A percentile compares a stretch with the other conserved stretches of the same genome.
These are phyloP conservation scores for Fragum fragum DNA, from an alignment of 2,888 invertebrate species.

Conservation along the genomic window DNA sequence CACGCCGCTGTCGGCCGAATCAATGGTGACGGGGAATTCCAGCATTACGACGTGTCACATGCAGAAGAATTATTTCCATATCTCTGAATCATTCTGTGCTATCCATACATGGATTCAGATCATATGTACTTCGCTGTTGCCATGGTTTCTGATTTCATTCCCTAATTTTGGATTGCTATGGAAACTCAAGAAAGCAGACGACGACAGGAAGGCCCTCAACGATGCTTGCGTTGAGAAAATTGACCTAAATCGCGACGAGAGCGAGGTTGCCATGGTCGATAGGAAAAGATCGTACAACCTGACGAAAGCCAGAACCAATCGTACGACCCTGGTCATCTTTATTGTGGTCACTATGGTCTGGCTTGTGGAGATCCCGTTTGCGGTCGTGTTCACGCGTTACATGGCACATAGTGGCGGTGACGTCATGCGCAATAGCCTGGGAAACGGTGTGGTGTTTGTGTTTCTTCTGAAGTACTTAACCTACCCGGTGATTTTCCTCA, in stretches of 20 bases:
- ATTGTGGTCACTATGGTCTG: slow-evolving; percentile 60
- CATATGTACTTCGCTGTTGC: slow-evolving; percentile 53
- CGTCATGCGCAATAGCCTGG: slow-evolving; percentile 50
- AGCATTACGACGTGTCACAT: slow-evolving; percentile 48
- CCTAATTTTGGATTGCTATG: slow-evolving; percentile 52
- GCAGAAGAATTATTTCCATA: slow-evolving; percentile 45
- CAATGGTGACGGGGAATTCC: slow-evolving; percentile 24
- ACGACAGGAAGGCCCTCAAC: slow-evolving; percentile 31
- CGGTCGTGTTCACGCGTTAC: slow-evolving; percentile 45
- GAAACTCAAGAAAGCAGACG: slow-evolving; percentile 48
- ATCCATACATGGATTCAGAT: slow-evolving; percentile 58
- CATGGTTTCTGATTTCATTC: slow-evolving; percentile 60
- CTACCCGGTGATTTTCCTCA: slow-evolving; percentile 55
- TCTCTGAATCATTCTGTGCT: slow-evolving; percentile 24
- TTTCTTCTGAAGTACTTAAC: slow-evolving; percentile 57
- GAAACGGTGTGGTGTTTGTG: slow-evolving; percentile 43
- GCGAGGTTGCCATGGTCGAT: not conserved
- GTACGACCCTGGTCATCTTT: slow-evolving; percentile 52
- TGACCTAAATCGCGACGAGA: not conserved
- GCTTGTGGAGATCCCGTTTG: slow-evolving; percentile 63
- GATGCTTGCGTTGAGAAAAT: not conserved
- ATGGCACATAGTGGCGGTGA: slow-evolving; percentile 44
- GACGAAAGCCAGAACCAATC: not conserved
- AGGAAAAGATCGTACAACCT: not conserved
- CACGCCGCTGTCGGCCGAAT: slow-evolving; percentile 33